Conservation (phyloP, 2,113 vertebrate species). For the Nothocercus nigrocapillus region DNA sequence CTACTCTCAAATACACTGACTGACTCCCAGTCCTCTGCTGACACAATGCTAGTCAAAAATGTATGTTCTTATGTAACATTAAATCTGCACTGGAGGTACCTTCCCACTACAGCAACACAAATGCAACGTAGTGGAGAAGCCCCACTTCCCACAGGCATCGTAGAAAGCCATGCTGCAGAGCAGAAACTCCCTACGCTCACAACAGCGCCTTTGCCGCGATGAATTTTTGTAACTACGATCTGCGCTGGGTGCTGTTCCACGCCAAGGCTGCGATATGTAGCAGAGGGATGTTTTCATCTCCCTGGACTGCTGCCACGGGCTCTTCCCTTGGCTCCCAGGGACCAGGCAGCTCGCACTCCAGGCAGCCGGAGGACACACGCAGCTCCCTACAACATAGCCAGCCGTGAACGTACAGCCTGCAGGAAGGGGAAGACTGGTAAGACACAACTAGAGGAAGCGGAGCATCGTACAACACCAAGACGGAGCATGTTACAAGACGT, state of each 20-base stretch:
- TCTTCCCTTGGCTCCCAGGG: neutral
- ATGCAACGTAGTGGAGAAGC: neutral
- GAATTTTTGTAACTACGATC: neutral
- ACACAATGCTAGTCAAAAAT: neutral
- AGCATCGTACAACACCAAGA: neutral
- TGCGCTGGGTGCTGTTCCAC: neutral
- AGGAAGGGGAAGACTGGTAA: neutral
- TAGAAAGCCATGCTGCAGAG: neutral
- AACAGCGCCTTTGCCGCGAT: neutral
- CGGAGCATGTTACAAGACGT: fast-evolving
- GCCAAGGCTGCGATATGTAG: neutral
- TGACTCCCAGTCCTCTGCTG: neutral
- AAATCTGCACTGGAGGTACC: neutral
- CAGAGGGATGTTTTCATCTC: neutral
- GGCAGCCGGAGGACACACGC: fast-evolving
- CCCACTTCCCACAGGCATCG: neutral
- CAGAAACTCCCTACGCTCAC: neutral
- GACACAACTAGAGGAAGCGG: neutral
- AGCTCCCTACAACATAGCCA: neutral
- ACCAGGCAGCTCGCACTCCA: neutral
- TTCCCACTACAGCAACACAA: neutral
- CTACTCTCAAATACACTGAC: neutral
- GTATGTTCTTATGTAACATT: neutral
- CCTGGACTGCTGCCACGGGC: neutral
- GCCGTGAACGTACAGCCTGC: neutral